A percentile compares a stretch with the other conserved stretches of the same genome.
Conservation (phyloP, 2,113 vertebrate genomes). For the Poeciliopsis retropinna region DNA sequence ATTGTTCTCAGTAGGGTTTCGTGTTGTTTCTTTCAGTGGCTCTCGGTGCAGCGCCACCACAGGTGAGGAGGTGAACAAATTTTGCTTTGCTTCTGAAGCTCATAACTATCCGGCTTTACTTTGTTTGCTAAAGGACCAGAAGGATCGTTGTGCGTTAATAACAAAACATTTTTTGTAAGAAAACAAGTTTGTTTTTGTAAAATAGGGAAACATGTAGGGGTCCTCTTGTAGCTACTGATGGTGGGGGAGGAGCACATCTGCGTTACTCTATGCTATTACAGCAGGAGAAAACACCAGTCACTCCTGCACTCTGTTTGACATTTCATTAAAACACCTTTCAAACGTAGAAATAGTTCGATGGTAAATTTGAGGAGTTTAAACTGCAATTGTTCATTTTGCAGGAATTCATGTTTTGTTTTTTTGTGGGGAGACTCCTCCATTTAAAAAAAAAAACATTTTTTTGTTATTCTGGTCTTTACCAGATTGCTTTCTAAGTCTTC, state of each 20-base stretch:
- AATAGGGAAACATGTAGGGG: not conserved
- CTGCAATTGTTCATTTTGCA: not conserved
- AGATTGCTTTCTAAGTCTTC: not conserved
- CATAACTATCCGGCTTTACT: not conserved
- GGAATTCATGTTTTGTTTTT: slow-evolving; percentile 1
- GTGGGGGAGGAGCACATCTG: not conserved
- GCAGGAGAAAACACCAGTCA: too few species aligned
- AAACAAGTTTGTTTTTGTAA: too few species aligned
- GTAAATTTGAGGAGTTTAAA: not conserved
- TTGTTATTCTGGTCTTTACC: slow-evolving; percentile 1
- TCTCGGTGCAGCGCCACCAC: too few species aligned
- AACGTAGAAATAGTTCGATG: too few species aligned
- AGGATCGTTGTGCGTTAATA: not conserved
- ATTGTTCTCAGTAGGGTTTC: too few species aligned
- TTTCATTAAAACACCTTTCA: not conserved
- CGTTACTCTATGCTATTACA: not conserved
- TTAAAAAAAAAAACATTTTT: not conserved
- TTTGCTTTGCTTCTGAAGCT: not conserved
- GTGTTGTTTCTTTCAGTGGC: too few species aligned
- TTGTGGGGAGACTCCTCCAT: not conserved
- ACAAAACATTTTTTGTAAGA: too few species aligned
- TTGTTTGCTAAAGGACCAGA: not conserved
- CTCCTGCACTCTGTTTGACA: too few species aligned
- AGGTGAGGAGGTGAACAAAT: too few species aligned
- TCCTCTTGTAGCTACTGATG: not conserved